Base-by-base conservation (phyloP, 2,888 invertebrate species). In the Stictocephala bisonia region DNA sequence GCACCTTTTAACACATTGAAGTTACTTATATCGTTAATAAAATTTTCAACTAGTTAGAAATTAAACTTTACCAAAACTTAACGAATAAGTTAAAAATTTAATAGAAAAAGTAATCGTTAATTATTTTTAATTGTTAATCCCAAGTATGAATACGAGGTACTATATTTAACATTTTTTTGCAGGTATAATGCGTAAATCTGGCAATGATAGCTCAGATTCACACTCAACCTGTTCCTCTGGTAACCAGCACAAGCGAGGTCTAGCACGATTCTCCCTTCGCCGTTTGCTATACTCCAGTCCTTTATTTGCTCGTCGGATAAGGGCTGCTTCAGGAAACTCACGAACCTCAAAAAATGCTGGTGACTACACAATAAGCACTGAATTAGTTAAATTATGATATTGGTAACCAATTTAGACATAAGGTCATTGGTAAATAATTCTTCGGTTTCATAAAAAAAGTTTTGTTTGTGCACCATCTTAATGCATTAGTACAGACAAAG, bases 261-360 rank as follows among this genome's bases (percentile, higher is more conserved):
- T 88, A 78, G 84, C 86, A 24, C 83, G 91, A 79, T 90, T 91
- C 86, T 92, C 91, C 20, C 83, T 92, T 44, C 87, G 91, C 56
- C 87, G 91, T 75, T 85, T 92, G 76, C 86, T 92, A 73, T 90
- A 91, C 74, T 90, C 91, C 79, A 91, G 90, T 82, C 91, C 91
- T 2, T 85, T 91, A 20, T 87, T 91, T 71, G 90, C 90, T 40
- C 86, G 90, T 67, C 86, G 91, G 79, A 87, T 91, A 74, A 69
- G 77, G 13, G 75, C 74, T 13, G 76, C 76, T 3, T 73, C 77
- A 9, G 71, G 72, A 24, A 72, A 72, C 18, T 71, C 75, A 3
- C 70, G 72, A 3, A 31, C 29, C 35, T 72, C 53, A 2, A 72
- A 66, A 51, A 31, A 72, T 26, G 7, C 51, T 22, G 66, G 60